These are phyloP conservation scores for Leptinotarsa lineolata DNA, from an alignment of 1,140 invertebrate species.

Conservation along the genomic window DNA sequence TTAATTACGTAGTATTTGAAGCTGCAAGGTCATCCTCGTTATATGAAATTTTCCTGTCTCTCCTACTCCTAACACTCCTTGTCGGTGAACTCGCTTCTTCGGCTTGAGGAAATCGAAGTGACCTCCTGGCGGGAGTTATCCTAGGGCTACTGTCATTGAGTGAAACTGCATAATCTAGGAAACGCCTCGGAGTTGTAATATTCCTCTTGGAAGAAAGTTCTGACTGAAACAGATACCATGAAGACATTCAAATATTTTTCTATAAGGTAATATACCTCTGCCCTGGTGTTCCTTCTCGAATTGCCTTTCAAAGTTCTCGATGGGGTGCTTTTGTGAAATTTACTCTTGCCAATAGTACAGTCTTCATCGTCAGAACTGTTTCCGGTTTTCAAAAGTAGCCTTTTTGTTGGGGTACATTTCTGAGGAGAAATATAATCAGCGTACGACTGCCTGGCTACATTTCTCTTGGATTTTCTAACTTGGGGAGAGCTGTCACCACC, in stretches of 20 bases:
- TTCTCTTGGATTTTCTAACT: constrained; percentile 19
- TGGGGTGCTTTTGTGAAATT: not conserved
- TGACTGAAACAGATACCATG: not conserved
- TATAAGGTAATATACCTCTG: not conserved
- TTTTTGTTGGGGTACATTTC: constrained; percentile 18
- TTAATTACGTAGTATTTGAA: too few relatives aligned
- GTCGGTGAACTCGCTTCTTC: not conserved
- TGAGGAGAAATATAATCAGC: constrained; percentile 17
- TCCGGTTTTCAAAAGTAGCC: not conserved
- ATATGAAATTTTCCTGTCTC: not conserved
- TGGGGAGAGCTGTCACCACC: not conserved
- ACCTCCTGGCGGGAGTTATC: not conserved
- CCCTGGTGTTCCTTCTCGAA: not conserved
- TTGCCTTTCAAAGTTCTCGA: not conserved
- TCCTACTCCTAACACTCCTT: not conserved
- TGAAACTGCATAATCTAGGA: not conserved
- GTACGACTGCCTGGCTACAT: constrained; percentile 15
- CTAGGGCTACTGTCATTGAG: not conserved
- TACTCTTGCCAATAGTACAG: not conserved
- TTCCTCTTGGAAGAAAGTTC: constrained; percentile 7
- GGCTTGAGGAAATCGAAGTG: not conserved
- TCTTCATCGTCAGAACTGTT: constrained; percentile 21
- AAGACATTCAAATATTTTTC: too few relatives aligned
- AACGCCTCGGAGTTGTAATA: not conserved
- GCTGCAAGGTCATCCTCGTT: not conserved